Base-by-base conservation (phyloP, 2,113 vertebrate species). In the Speoplatyrhinus poulsoni region DNA sequence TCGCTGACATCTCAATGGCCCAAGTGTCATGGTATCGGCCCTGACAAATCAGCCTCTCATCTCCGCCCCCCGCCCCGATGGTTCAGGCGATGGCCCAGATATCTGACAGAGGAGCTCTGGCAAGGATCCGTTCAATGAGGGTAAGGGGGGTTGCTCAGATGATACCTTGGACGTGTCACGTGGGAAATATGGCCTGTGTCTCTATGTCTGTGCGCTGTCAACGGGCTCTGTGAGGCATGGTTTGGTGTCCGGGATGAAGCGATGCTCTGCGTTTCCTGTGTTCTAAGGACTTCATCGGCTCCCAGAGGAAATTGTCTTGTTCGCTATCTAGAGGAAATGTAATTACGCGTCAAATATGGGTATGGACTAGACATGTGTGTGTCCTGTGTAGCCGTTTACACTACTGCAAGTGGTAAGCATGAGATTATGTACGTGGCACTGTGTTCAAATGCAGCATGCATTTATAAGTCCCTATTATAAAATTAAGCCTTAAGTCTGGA, bases 161-260 rank as follows among this genome's bases (percentile, higher is more conserved):
- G 90, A 92, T 87, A 70, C 54, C 32, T 79, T 79, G 87, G 84
- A 87, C 93, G 92, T 92, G 76, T 90, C 86, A 92, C 65, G 75
- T 92, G 72, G 76, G 90, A 26, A 33, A 89, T 87, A 91, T 88
- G 26, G 26, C 26, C 26, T 26, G 26, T 75, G 88, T 84, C 78
- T 84, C 78, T 84, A 85, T 74, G 87, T 86, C 79, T 75, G 89
- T 72, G 76, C 80, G 55, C 87, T 90, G 67, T 81, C 68, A 72
- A 50, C 7, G 64, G 58, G 36, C 70, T 80, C 62, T 50, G 32
- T 32, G 1, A 58, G 36, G 6, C 65, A 47, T 46, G 66, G 55
- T 36, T 56, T 69, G 50, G 53, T 16, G 60, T 72, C 56, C 6
- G 13, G 15, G 55, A 33, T 9, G 0, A 49, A 67, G 26, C 26